Evolutionary conservation across 2,113 vertebrate species (phyloP).

Genomic region (Nicator chloris): DNA sequence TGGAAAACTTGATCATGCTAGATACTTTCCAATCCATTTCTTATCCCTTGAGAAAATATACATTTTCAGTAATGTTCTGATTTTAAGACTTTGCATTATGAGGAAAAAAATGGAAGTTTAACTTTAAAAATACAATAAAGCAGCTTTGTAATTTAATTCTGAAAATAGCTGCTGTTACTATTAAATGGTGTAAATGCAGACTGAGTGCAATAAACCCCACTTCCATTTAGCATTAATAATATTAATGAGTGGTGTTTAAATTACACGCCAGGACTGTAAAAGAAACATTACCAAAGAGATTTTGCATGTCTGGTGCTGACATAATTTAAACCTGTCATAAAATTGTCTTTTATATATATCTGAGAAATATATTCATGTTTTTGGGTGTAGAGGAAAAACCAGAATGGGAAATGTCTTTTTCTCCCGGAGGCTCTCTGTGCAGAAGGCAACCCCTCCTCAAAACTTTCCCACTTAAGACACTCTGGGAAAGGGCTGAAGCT

Average conservation of each 20-base stretch:
- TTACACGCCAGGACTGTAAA: not conserved
- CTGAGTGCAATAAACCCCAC: slow-evolving; percentile 22
- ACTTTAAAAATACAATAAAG: not conserved
- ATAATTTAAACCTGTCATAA: slow-evolving; percentile 37
- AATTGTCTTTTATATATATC: slow-evolving; percentile 6
- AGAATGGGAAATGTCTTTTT: not conserved
- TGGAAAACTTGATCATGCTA: not conserved
- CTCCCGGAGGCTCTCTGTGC: not conserved
- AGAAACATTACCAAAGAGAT: slow-evolving; percentile 14
- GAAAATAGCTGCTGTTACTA: not conserved
- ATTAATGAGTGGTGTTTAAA: slow-evolving; percentile 36
- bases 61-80: not conserved
- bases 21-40: not conserved
- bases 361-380: slow-evolving; percentile 19
- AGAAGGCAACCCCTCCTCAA: not conserved
- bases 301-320: slow-evolving; percentile 24
- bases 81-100: not conserved
- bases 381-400: not conserved
- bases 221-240: slow-evolving; percentile 39
- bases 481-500: not conserved
- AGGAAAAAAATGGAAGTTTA: not conserved
- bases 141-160: not conserved
- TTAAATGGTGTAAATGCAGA: slow-evolving; percentile 20
- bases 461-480: not conserved
- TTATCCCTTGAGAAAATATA: not conserved